Percentiles rank a stretch among this genome's conserved stretches.
Evolutionary conservation across 1,140 invertebrate species (phyloP).

Genomic region (Conus ventricosus): DNA sequence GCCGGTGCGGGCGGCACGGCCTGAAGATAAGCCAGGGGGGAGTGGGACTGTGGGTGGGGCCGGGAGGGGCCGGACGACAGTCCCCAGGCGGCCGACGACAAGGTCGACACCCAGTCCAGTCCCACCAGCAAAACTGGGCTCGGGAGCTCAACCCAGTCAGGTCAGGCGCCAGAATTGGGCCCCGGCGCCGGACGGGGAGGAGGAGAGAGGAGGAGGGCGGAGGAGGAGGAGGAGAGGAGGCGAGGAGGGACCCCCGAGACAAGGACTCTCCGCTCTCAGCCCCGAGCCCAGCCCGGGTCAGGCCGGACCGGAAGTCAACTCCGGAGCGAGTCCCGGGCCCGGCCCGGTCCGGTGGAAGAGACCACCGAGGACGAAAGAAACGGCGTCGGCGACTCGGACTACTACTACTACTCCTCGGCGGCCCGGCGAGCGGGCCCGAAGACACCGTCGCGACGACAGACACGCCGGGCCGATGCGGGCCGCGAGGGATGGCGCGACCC

Average conservation of each 20-base stretch:
- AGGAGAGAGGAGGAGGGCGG: background rate
- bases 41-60: background rate
- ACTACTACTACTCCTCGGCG: background rate
- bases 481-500: slow-evolving; percentile 43
- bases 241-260: too few relatives aligned
- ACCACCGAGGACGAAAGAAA: background rate
- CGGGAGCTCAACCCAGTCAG: background rate
- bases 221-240: background rate
- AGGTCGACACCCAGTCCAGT: too few relatives aligned
- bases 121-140: background rate
- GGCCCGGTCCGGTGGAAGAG: background rate
- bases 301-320: background rate
- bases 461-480: background rate
- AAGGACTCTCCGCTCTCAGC: background rate
- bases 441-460: background rate
- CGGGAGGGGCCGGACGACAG: background rate
- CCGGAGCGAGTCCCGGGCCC: background rate
- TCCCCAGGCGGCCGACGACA: background rate
- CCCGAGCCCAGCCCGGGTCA: background rate
- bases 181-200: background rate
- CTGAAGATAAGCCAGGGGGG: slow-evolving; percentile 1
- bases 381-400: background rate
- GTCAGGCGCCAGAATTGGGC: background rate
- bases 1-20: background rate
- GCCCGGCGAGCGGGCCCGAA: background rate